A percentile compares a stretch with the other conserved stretches of the same genome.
Evolutionary conservation across 2,888 invertebrate species (phyloP).

Genomic region (Zygothrica quintamaculata): DNA sequence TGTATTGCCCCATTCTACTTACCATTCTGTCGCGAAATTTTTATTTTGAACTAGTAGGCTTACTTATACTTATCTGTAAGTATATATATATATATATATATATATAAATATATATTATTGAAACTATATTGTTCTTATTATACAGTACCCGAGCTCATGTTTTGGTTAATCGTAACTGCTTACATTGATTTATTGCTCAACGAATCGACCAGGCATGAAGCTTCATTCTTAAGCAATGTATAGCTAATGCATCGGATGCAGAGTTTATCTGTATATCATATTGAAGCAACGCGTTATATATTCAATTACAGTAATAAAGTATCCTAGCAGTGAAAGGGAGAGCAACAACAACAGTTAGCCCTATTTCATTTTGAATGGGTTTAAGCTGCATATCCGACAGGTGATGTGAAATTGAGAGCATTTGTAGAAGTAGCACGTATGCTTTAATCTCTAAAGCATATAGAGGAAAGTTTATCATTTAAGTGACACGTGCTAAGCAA

Average conservation of each 20-base stretch:
- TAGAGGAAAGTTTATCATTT: conserved; percentile 46
- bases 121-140: background rate
- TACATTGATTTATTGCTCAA: background rate
- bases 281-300: too few species aligned
- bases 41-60: background rate
- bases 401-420: background rate
- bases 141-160: conserved; percentile 7
- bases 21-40: too few species aligned
- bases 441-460: conserved; percentile 60
- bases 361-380: too few species aligned
- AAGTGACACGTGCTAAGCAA: conserved; percentile 67
- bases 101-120: background rate
- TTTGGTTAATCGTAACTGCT: conserved; percentile 6
- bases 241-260: too few species aligned
- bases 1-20: background rate
- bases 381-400: background rate
- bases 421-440: conserved; percentile 34
- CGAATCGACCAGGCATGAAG: too few species aligned
- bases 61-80: background rate
- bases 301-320: too few species aligned
- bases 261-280: too few species aligned
- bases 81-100: background rate
- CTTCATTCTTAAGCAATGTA: too few species aligned
- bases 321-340: background rate
- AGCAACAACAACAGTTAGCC: background rate